phyloP scores from a whole-genome alignment of 2,113 vertebrate species.

The Etheostoma spectabile region DNA sequence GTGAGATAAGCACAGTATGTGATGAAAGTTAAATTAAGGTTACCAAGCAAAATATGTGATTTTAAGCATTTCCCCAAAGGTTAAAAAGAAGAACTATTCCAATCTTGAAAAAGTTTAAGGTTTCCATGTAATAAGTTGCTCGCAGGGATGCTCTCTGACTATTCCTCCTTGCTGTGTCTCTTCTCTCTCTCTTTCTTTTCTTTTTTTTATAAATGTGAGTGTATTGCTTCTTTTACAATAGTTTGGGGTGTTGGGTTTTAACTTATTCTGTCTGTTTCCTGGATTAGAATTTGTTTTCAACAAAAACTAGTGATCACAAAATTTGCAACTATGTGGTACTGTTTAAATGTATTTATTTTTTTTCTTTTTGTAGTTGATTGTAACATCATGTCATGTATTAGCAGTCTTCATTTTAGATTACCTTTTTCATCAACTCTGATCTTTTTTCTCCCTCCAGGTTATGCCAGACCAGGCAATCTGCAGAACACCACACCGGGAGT shows the following conservation, averaged over 20 bases:
- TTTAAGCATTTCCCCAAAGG: constrained; percentile 52
- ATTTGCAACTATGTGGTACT: not conserved
- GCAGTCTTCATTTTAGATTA: not conserved
- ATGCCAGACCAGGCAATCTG: constrained; percentile 89
- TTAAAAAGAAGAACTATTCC: constrained; percentile 49
- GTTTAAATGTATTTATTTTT: not conserved
- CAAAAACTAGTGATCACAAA: constrained; percentile 3
- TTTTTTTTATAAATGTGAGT: constrained; percentile 7
- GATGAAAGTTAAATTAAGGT: not conserved
- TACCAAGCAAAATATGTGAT: not conserved
- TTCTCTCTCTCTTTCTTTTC: not conserved
- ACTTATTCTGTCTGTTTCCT: constrained; percentile 14
- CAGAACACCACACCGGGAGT: constrained; percentile 82
- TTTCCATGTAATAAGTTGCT: constrained; percentile 43
- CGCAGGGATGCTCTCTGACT: constrained; percentile 38
- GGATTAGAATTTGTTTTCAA: constrained; percentile 25
- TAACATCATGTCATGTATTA: not conserved
- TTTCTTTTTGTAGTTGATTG: not conserved
- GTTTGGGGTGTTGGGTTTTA: constrained; percentile 18
- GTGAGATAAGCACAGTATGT: not conserved
- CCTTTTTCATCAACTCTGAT: constrained; percentile 1
- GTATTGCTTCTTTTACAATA: constrained; percentile 27
- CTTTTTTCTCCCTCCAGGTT: constrained; percentile 85
- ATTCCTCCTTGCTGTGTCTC: constrained; percentile 38
- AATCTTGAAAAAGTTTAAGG: constrained; percentile 43